phyloP scores from a whole-genome alignment of 2,113 vertebrate genomes.

The Pseudopodoces humilis region DNA sequence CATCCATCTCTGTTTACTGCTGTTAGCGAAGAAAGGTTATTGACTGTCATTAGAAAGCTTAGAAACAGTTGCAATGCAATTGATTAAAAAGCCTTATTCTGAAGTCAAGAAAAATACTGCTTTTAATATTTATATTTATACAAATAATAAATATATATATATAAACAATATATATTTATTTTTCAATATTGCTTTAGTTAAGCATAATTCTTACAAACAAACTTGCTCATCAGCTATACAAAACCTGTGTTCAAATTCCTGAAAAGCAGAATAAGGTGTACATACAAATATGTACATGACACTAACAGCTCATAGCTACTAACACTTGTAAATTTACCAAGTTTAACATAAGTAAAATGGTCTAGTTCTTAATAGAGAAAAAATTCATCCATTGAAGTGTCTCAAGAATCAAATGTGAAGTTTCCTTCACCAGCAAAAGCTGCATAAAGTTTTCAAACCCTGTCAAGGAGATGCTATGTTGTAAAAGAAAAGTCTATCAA shows the following conservation, averaged over 20 bases:
- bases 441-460: background rate
- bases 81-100: background rate
- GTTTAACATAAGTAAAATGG: background rate
- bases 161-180: too few relatives aligned
- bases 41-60: background rate
- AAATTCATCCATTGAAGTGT: background rate
- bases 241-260: background rate
- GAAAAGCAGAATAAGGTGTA: background rate
- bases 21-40: background rate
- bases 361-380: background rate
- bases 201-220: background rate
- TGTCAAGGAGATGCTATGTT: rapidly evolving
- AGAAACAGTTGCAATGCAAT: background rate
- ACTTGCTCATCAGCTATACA: background rate
- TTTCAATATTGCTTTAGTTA: background rate
- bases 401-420: background rate
- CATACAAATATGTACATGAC: background rate
- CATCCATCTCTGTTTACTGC: background rate
- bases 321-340: background rate
- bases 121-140: background rate
- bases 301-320: background rate
- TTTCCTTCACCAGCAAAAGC: background rate
- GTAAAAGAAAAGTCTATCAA: background rate
- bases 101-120: background rate
- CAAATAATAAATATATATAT: too few relatives aligned